Conservation (phyloP, 2,888 invertebrate species). For the Allacma fusca region DNA sequence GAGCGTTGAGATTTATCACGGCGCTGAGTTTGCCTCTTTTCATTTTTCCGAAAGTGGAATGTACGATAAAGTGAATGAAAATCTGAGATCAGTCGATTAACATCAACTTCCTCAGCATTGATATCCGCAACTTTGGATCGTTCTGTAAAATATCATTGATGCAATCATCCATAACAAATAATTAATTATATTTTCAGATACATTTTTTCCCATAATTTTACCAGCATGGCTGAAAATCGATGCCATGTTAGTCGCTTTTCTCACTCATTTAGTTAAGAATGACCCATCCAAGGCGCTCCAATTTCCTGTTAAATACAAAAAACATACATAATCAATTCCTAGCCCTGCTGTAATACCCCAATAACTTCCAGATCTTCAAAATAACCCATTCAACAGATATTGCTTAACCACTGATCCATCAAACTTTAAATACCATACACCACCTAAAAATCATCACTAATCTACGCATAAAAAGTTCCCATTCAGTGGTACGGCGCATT, state of each 20-base stretch:
- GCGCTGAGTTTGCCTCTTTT: constrained; percentile 56
- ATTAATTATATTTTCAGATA: too few species aligned
- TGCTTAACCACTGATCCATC: too few species aligned
- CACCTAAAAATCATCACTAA: too few species aligned
- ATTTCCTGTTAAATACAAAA: too few species aligned
- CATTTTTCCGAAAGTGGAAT: constrained; percentile 57
- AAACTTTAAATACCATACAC: too few species aligned
- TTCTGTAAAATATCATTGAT: constrained; percentile 5
- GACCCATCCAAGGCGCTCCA: not conserved
- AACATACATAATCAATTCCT: too few species aligned
- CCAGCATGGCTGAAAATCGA: constrained; percentile 40
- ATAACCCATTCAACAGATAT: too few species aligned
- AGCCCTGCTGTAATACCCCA: too few species aligned
- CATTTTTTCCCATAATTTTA: not conserved
- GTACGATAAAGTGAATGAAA: constrained; percentile 58
- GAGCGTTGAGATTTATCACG: constrained; percentile 54
- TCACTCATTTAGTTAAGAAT: constrained; percentile 20
- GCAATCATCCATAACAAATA: not conserved
- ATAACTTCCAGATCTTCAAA: too few species aligned
- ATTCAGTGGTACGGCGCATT: too few species aligned
- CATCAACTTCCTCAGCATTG: constrained; percentile 58
- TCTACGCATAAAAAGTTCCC: too few species aligned
- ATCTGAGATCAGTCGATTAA: constrained; percentile 52
- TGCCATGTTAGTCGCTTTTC: constrained; percentile 18
- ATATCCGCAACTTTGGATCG: constrained; percentile 15